Base-by-base conservation (phyloP, 2,888 invertebrate genomes). In the Drepanosiphum platanoidis region DNA sequence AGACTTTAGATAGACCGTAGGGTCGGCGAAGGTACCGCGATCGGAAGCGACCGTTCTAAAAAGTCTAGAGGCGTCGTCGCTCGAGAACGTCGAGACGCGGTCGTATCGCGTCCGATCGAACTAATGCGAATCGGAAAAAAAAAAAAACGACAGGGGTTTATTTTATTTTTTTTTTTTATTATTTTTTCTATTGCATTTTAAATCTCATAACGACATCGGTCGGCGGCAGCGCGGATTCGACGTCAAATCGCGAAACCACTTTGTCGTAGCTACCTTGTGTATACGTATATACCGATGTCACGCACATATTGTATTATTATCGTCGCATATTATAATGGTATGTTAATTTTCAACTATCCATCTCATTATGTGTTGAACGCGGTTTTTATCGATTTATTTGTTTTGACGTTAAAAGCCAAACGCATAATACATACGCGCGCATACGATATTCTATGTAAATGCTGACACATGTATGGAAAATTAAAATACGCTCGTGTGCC, bases 401-500 rank as follows among this genome's bases (percentile, higher is more conserved):
- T 34, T 34, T 32, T 18, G 66, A 66, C 66, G 66, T 30, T 66
- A 66, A 66, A 18, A 32, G 15, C 66, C 18, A 66, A 34, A 32
- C 30, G 30, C 18, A 52, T 52, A 42, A 42, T 11, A 42, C 11
- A 42, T n/a, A n/a, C 52, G 0, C 22, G 61, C 1, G 11, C 11
- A 61, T n/a, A n/a, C 27, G 13, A 9, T 13, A 13, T n/a, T n/a
- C n/a, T n/a, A n/a, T n/a, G n/a, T n/a, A n/a, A n/a, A n/a, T 13
- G 30, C 66, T 34, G 66, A 66, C 66, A 66, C 66, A 66, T 32
- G 66, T 66, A 66, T 66, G 1, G 66, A 34, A 66, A 66, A 66
- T 66, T 34, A 32, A 30, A 66, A 66, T 30, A 66, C 30, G 27
- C 9, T 11, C 30, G 2, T 27, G 27, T 30, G 2, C 1, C 27